A percentile compares a stretch with the other conserved stretches of the same genome.
Conservation (phyloP, 1,140 invertebrate genomes). For the Saccostrea cuccullata region DNA sequence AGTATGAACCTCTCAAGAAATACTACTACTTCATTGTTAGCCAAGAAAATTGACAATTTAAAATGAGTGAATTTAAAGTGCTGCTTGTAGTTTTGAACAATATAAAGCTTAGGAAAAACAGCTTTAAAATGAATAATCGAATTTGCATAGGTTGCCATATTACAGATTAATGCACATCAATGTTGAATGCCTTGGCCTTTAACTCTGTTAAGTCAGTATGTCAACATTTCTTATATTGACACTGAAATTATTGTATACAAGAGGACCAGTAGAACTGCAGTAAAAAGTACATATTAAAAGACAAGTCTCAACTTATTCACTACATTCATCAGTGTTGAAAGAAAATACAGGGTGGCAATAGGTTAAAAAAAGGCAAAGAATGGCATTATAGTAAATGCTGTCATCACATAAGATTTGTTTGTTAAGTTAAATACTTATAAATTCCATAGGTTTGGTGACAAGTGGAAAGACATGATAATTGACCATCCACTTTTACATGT, state of each 20-base stretch:
- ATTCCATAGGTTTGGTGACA: no score
- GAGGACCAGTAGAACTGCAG: not conserved
- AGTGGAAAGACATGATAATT: no score
- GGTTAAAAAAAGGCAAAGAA: no score
- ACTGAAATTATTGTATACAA: not conserved
- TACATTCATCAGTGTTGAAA: no score
- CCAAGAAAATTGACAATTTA: not conserved
- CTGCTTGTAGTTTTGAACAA: not conserved
- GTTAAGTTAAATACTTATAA: no score
- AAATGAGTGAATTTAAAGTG: constrained; percentile 22
- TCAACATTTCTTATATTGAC: not conserved
- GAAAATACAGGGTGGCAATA: no score
- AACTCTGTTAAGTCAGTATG: not conserved
- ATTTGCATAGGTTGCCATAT: not conserved
- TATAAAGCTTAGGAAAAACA: constrained; percentile 2
- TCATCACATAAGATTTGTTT: no score
- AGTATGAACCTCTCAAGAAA: constrained; percentile 31
- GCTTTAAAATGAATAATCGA: constrained; percentile 1
- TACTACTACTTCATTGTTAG: not conserved
- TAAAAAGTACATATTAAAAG: not conserved
- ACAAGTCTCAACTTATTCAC: not conserved
- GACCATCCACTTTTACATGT: no score
- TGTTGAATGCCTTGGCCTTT: not conserved
- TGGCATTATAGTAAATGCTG: no score
- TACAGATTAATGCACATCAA: not conserved